These are phyloP conservation scores for Felis chaus DNA, from an alignment of 2,113 vertebrate genomes.

Conservation along the genomic window DNA sequence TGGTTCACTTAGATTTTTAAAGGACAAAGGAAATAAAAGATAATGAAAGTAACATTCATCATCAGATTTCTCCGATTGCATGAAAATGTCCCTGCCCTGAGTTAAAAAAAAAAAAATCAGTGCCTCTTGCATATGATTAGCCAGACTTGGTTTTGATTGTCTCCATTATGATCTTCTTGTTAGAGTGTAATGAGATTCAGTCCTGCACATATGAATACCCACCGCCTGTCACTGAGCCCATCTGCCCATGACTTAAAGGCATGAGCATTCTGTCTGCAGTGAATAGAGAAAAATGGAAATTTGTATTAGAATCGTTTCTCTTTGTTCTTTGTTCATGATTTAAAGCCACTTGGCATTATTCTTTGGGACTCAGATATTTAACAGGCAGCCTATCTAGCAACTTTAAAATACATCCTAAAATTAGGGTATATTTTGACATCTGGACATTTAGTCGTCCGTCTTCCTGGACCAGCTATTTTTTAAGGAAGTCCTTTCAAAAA, in stretches of 20 bases:
- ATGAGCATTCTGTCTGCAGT: conserved; percentile 32
- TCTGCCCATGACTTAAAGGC: conserved; percentile 73
- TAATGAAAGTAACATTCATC: conserved; percentile 51
- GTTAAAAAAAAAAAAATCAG: neutral
- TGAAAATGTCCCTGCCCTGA: conserved; percentile 17
- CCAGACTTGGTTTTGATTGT: conserved; percentile 53
- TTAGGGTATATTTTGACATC: neutral
- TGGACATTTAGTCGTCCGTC: neutral
- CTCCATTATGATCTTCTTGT: conserved; percentile 65
- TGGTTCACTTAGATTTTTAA: neutral
- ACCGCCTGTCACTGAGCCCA: conserved; percentile 70
- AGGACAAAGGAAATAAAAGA: conserved; percentile 51
- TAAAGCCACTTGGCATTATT: neutral
- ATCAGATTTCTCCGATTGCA: conserved; percentile 18
- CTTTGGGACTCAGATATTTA: neutral
- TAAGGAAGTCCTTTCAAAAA: neutral
- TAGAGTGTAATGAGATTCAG: conserved; percentile 75
- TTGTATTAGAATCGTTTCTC: conserved; percentile 2
- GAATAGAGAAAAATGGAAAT: conserved; percentile 72
- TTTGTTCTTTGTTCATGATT: conserved; percentile 69
- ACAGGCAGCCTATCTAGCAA: neutral
- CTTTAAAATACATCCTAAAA: neutral
- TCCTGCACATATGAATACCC: conserved; percentile 43
- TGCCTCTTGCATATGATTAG: conserved; percentile 54
- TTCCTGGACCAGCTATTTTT: neutral